Evolutionary conservation across 2,888 invertebrate genomes (phyloP).

Genomic region (Argynnis bischoffii): DNA sequence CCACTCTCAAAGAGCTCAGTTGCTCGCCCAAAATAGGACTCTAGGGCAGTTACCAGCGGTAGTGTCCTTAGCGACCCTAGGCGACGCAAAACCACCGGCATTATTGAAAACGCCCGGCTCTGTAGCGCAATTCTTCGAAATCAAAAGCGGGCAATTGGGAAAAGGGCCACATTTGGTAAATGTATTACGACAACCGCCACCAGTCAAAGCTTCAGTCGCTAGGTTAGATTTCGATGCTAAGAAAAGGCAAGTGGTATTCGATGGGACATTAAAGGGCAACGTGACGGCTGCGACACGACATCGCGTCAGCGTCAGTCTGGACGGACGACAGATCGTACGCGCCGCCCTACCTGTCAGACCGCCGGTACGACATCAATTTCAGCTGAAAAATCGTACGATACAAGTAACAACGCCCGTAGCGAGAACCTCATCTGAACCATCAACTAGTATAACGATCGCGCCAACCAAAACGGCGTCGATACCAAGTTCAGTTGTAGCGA

Average conservation of each 20-base stretch:
- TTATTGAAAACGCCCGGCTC: slow-evolving; percentile 63
- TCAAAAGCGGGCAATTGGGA: slow-evolving; percentile 66
- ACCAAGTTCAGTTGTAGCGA: slow-evolving; percentile 60
- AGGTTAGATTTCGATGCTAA: slow-evolving; percentile 58
- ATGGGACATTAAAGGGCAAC: slow-evolving; percentile 50
- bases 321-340: slow-evolving; percentile 61
- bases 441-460: slow-evolving; percentile 51
- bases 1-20: slow-evolving; percentile 60
- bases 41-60: slow-evolving; percentile 59
- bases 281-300: slow-evolving; percentile 46
- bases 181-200: slow-evolving; percentile 66
- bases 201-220: slow-evolving; percentile 57
- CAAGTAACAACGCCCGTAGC: slow-evolving; percentile 49
- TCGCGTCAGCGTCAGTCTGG: slow-evolving; percentile 56
- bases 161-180: slow-evolving; percentile 72
- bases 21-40: slow-evolving; percentile 58
- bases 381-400: slow-evolving; percentile 57
- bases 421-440: slow-evolving; percentile 46
- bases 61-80: slow-evolving; percentile 64
- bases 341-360: slow-evolving; percentile 51
- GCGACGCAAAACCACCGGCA: slow-evolving; percentile 53
- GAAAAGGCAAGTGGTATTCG: slow-evolving; percentile 54
- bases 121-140: slow-evolving; percentile 71
- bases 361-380: slow-evolving; percentile 60
- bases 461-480: slow-evolving; percentile 54